Percentiles rank a stretch among this genome's conserved stretches.
Conservation (phyloP, 1,140 invertebrate species). For the Drosophila yakuba region DNA sequence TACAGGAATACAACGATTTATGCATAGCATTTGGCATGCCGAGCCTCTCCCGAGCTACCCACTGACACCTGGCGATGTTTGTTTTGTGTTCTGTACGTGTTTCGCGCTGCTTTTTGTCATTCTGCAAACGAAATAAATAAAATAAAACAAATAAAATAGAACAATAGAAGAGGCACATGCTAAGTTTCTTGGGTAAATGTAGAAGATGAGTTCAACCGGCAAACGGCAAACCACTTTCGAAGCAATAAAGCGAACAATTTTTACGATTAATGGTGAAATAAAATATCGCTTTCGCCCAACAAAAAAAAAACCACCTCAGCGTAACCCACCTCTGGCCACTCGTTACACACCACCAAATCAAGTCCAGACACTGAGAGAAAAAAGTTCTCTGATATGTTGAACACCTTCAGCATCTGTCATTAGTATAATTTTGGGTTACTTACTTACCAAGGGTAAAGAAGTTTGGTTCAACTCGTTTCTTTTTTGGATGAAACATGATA, state of each 20-base stretch:
- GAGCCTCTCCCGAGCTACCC: background rate
- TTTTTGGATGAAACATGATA: background rate
- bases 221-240: slow-evolving; percentile 55
- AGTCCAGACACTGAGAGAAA: slow-evolving; percentile 4
- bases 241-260: slow-evolving; percentile 63
- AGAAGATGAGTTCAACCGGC: slow-evolving; percentile 26
- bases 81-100: slow-evolving; percentile 1
- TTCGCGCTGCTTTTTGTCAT: background rate
- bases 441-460: too few relatives aligned
- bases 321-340: slow-evolving; percentile 9
- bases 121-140: slow-evolving; percentile 7
- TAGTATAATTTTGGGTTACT: too few relatives aligned
- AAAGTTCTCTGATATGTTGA: too few relatives aligned
- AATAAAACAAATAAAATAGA: slow-evolving; percentile 14
- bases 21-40: slow-evolving; percentile 17
- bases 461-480: background rate
- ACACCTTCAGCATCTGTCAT: too few relatives aligned
- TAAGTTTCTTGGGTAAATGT: slow-evolving; percentile 39
- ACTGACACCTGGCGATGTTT: slow-evolving; percentile 25
- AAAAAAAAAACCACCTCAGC: slow-evolving; percentile 5
- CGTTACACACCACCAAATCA: background rate
- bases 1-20: slow-evolving; percentile 14
- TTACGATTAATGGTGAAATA: slow-evolving; percentile 66
- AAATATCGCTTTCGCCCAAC: slow-evolving; percentile 49
- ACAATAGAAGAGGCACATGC: slow-evolving; percentile 49